Evolutionary conservation across 2,888 invertebrate species (phyloP).

Genomic region (Cerastis leucographa): DNA sequence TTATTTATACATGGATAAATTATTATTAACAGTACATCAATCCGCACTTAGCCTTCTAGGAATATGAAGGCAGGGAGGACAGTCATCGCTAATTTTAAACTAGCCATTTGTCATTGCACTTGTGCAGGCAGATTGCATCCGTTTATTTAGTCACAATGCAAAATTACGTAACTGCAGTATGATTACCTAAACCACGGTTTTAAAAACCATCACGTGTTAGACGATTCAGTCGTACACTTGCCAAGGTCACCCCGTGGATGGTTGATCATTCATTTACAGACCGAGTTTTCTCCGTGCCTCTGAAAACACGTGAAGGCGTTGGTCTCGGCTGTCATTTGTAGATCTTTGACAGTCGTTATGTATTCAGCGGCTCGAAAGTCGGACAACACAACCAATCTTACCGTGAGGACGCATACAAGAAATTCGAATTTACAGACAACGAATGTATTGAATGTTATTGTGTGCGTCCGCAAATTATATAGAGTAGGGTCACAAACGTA

Average conservation of each 20-base stretch:
- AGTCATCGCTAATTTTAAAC: conserved; percentile 38
- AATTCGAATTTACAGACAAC: too few relatives aligned
- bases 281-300: background rate
- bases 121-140: conserved; percentile 1
- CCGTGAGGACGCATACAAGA: too few relatives aligned
- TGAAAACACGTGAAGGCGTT: background rate
- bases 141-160: background rate
- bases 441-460: too few relatives aligned
- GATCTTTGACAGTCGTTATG: too few relatives aligned
- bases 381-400: background rate
- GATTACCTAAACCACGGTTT: background rate
- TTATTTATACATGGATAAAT: conserved; percentile 48
- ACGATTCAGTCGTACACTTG: too few relatives aligned
- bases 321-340: too few relatives aligned
- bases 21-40: conserved; percentile 40
- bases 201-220: background rate
- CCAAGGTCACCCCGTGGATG: too few relatives aligned
- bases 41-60: conserved; percentile 36
- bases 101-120: conserved; percentile 29
- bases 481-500: too few relatives aligned
- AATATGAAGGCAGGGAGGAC: conserved; percentile 23
- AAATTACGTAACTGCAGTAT: background rate
- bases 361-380: background rate
- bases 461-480: too few relatives aligned
- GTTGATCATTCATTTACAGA: too few relatives aligned